phyloP scores from a whole-genome alignment of 2,888 invertebrate genomes.

The Craniophora ligustri region DNA sequence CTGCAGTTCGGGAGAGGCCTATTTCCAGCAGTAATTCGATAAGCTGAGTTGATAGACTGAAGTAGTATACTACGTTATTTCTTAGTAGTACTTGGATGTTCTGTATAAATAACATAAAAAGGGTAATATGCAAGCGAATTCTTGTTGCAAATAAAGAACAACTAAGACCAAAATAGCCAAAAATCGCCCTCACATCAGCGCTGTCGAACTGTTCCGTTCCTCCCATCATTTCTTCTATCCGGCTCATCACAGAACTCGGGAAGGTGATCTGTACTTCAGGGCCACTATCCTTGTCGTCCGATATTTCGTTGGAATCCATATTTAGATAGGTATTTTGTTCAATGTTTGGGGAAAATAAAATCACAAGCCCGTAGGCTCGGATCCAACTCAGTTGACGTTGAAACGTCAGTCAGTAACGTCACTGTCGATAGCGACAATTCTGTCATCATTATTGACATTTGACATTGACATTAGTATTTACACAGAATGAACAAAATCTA shows the following conservation, averaged over 20 bases:
- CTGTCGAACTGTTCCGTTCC: conserved; percentile 96
- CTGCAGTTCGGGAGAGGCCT: too few species aligned
- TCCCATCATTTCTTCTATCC: conserved; percentile 97
- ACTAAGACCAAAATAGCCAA: conserved; percentile 3
- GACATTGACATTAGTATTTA: too few species aligned
- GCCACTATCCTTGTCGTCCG: conserved; percentile 82
- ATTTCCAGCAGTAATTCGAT: too few species aligned
- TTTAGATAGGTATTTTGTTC: conserved; percentile 28
- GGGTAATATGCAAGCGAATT: conserved; percentile 1
- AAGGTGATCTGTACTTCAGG: conserved; percentile 89
- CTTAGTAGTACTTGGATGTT: too few species aligned
- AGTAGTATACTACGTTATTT: not conserved
- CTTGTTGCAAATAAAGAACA: conserved; percentile 2
- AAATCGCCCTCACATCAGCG: conserved; percentile 80
- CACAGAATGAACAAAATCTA: too few species aligned
- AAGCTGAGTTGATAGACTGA: too few species aligned
- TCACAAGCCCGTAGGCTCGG: conserved; percentile 28
- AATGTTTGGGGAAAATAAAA: conserved; percentile 25
- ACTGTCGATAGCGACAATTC: too few species aligned
- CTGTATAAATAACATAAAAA: not conserved
- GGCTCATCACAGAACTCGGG: conserved; percentile 95
- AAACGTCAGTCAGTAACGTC: conserved; percentile 44
- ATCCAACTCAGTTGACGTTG: conserved; percentile 38
- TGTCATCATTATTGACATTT: too few species aligned
- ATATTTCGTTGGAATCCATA: conserved; percentile 77